phyloP scores from a whole-genome alignment of 2,113 vertebrate genomes.

The Erinaceus europaeus region DNA sequence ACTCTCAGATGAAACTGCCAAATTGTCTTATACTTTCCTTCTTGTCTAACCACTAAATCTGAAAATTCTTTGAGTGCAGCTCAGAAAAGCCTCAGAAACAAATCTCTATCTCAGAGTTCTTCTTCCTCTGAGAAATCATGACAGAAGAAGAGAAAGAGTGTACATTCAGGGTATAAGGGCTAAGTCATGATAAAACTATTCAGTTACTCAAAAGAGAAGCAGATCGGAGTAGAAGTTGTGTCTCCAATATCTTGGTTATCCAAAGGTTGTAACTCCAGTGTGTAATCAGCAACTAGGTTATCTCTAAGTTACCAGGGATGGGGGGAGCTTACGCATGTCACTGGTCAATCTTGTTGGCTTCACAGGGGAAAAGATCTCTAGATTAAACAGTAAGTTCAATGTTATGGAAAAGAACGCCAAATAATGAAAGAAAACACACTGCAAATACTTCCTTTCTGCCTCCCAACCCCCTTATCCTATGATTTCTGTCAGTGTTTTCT shows the following conservation, averaged over 20 bases:
- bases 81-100: neutral
- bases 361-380: neutral
- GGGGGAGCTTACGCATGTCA: rapidly evolving
- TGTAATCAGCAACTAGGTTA: no score
- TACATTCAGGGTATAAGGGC: neutral
- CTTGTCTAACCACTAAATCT: slow-evolving; percentile 15
- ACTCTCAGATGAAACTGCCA: neutral
- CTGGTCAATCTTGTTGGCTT: no score
- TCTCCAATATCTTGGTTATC: no score
- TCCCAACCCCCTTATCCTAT: no score
- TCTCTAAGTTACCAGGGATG: no score
- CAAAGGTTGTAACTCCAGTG: no score
- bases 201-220: neutral
- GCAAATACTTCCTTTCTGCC: no score
- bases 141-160: neutral
- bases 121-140: neutral
- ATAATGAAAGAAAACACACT: neutral
- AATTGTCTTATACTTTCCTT: slow-evolving; percentile 15
- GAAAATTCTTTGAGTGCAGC: neutral
- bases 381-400: neutral
- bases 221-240: neutral
- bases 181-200: neutral
- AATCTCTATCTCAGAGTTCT: neutral
- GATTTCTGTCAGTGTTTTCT: no score
- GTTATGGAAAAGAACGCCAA: neutral